Percentiles rank a stretch among this genome's conserved stretches.
phyloP scores from a whole-genome alignment of 1,140 invertebrate genomes.

The Rhagoletis zephyria region DNA sequence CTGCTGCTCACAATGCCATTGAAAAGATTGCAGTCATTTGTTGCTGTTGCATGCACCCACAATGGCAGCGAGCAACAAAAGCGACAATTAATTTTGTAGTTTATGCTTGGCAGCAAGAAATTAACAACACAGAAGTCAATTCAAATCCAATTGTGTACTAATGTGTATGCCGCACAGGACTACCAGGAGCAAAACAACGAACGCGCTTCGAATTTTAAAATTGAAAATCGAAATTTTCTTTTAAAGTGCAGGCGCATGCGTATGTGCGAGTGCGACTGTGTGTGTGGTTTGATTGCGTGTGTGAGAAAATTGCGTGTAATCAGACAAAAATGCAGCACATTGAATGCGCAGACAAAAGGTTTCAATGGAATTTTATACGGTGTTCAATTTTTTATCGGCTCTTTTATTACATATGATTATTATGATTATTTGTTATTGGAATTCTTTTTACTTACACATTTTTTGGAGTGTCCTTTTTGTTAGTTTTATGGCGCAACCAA shows the following conservation, averaged over 20 bases:
- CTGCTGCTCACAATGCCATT: background rate
- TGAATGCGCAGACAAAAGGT: constrained; percentile 1
- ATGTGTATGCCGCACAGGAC: constrained; percentile 28
- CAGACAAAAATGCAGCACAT: constrained; percentile 8
- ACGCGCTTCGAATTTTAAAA: background rate
- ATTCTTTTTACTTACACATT: background rate
- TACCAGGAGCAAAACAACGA: background rate
- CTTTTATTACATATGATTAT: constrained; percentile 15
- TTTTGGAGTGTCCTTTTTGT: background rate
- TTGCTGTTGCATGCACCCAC: constrained; percentile 38
- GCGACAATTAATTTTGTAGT: constrained; percentile 51
- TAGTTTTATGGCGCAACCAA: constrained; percentile 38
- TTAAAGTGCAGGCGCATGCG: background rate
- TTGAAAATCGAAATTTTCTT: constrained; percentile 4
- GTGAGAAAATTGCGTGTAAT: constrained; percentile 51
- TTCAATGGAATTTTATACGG: constrained; percentile 28
- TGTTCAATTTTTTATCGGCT: background rate
- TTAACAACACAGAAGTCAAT: constrained; percentile 52
- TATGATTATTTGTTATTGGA: constrained; percentile 45
- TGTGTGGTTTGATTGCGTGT: background rate
- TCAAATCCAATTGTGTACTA: constrained; percentile 34
- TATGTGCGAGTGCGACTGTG: background rate
- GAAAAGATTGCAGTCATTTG: constrained; percentile 37
- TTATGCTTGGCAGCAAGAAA: constrained; percentile 50
- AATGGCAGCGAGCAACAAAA: constrained; percentile 16